Percentiles rank a stretch among this genome's conserved stretches.
Evolutionary conservation across 2,113 vertebrate genomes (phyloP).

Genomic region (Myxocyprinus asiaticus): DNA sequence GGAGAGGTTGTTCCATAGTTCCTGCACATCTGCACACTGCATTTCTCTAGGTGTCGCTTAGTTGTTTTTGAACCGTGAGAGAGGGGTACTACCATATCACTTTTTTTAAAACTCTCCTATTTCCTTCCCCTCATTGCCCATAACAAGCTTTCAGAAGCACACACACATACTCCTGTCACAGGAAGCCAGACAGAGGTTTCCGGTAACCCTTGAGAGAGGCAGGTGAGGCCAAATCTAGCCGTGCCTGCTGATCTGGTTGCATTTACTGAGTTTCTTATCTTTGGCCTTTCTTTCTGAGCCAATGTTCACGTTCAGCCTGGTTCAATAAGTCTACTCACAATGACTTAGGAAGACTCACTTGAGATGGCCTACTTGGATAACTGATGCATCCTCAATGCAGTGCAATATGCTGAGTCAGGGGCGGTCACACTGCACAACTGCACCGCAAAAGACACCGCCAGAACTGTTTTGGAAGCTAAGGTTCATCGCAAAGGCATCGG

Average conservation of each 20-base stretch:
- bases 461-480: too few species aligned
- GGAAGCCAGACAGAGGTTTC: conserved; percentile 66
- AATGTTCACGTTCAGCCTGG: neutral
- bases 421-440: too few species aligned
- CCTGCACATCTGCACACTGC: conserved; percentile 77
- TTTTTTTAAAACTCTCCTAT: conserved; percentile 46
- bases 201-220: conserved; percentile 47
- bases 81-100: conserved; percentile 67
- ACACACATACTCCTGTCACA: conserved; percentile 50
- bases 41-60: conserved; percentile 65
- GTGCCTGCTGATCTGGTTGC: conserved; percentile 43
- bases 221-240: conserved; percentile 32
- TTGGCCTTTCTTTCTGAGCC: conserved; percentile 13
- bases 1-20: conserved; percentile 60
- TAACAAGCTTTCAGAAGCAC: conserved; percentile 54
- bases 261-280: conserved; percentile 28
- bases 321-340: neutral
- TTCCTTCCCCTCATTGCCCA: conserved; percentile 70
- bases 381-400: neutral
- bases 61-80: conserved; percentile 71
- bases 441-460: too few species aligned
- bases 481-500: too few species aligned
- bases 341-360: neutral
- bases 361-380: conserved; percentile 16
- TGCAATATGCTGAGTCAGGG: neutral